phyloP scores from a whole-genome alignment of 2,797 vertebrate genomes.

The Triplophysa bombifrons region DNA sequence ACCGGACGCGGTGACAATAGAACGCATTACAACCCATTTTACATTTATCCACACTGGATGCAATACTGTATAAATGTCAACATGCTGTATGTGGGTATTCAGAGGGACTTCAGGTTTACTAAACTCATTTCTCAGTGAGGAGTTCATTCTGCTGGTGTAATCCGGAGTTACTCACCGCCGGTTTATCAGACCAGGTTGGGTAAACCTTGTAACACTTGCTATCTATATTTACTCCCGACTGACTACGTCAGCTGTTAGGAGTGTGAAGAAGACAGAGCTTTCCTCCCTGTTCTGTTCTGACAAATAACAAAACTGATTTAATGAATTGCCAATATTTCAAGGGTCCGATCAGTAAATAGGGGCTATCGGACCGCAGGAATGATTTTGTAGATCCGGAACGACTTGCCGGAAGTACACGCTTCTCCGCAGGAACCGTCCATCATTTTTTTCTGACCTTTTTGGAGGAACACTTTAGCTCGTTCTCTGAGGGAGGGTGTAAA shows the following conservation, averaged over 20 bases:
- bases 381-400: no score
- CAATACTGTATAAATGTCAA: no score
- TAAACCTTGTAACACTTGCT: neutral
- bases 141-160: neutral
- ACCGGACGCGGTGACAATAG: no score
- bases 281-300: neutral
- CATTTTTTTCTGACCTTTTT: no score
- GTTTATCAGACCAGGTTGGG: neutral
- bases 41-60: no score
- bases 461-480: no score
- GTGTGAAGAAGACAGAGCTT: neutral
- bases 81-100: neutral
- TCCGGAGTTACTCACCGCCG: neutral
- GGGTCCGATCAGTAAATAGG: no score
- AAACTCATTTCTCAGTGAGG: neutral
- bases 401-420: no score
- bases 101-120: constrained; percentile 10
- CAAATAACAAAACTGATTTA: neutral
- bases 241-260: neutral
- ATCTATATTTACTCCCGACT: neutral
- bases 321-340: neutral
- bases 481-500: no score
- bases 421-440: no score
- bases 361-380: no score
- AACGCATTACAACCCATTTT: no score